These are phyloP conservation scores for Hecatera dysodea DNA, from an alignment of 2,888 invertebrate genomes.

Conservation along the genomic window DNA sequence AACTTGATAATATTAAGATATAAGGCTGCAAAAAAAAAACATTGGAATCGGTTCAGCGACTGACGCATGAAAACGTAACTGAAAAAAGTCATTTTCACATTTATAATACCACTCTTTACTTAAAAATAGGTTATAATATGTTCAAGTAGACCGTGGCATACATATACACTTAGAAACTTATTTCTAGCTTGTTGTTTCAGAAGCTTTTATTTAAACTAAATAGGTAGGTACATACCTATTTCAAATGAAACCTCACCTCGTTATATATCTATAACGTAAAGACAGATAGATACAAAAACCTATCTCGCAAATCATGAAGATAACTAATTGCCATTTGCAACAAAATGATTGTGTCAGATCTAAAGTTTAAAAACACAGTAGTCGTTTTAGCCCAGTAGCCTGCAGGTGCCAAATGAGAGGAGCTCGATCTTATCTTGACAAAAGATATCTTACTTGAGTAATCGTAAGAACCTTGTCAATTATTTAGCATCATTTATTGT, in stretches of 20 bases:
- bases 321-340: conserved; percentile 37
- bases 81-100: too few species aligned
- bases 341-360: conserved; percentile 5
- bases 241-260: not conserved
- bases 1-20: too few species aligned
- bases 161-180: not conserved
- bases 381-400: conserved; percentile 17
- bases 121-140: too few species aligned
- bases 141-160: not conserved
- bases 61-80: too few species aligned
- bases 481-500: conserved; percentile 37
- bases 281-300: conserved; percentile 18
- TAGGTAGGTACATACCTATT: not conserved
- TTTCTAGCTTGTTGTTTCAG: not conserved
- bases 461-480: conserved; percentile 56
- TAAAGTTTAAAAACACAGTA: conserved; percentile 29
- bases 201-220: not conserved
- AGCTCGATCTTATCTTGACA: conserved; percentile 51
- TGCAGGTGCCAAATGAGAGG: conserved; percentile 30
- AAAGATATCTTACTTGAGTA: conserved; percentile 36
- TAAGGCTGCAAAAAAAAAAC: too few species aligned
- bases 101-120: too few species aligned
- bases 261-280: conserved; percentile 4
- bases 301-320: conserved; percentile 23
- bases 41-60: too few species aligned